These are phyloP conservation scores for Corythaeola cristata DNA, from an alignment of 2,113 vertebrate genomes.

Conservation along the genomic window DNA sequence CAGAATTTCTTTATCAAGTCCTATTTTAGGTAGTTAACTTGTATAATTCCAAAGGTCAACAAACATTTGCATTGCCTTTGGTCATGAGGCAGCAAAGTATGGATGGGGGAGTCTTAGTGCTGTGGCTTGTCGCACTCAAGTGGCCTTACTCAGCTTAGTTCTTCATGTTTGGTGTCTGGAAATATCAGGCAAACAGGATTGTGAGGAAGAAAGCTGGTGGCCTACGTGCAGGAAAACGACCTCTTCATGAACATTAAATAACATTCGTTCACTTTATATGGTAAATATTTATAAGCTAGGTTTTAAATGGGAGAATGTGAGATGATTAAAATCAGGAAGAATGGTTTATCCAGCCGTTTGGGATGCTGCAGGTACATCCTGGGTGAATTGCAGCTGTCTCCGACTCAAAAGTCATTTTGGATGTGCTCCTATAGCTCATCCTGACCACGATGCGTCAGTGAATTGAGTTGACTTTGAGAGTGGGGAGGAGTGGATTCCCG, in stretches of 20 bases:
- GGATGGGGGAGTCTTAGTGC: background rate
- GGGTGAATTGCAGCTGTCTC: background rate
- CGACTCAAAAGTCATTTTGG: background rate
- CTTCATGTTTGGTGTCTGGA: background rate
- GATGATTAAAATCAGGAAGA: background rate
- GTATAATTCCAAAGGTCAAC: background rate
- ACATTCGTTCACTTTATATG: fast-evolving
- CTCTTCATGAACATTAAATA: background rate
- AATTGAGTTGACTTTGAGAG: background rate
- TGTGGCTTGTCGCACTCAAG: background rate
- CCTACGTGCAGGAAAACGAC: fast-evolving
- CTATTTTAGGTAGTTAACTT: background rate
- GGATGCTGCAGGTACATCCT: background rate
- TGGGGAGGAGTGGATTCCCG: background rate
- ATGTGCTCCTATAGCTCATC: background rate
- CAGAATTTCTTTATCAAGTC: background rate
- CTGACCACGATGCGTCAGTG: fast-evolving
- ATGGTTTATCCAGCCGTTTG: background rate
- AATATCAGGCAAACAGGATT: background rate
- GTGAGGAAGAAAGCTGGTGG: background rate
- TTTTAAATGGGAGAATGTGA: background rate
- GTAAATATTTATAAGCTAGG: background rate
- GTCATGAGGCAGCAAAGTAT: background rate
- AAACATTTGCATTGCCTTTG: fast-evolving
- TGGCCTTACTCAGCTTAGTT: background rate